phyloP scores from a whole-genome alignment of 2,797 vertebrate species.

The Phaenicophaeus curvirostris region DNA sequence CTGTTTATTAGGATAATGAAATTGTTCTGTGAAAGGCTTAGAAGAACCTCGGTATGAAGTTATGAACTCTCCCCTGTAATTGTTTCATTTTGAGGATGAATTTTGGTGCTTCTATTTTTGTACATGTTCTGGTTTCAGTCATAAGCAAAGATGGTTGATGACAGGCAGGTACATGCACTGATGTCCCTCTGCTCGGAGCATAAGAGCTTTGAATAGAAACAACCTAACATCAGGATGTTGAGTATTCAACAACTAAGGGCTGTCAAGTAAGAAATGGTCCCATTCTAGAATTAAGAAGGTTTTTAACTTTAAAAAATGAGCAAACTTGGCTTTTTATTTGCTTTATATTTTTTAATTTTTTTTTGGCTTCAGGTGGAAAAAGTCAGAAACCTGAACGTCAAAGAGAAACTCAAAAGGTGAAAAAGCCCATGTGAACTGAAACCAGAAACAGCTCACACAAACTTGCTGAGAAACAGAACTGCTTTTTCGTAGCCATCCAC shows the following conservation, averaged over 20 bases:
- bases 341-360: neutral
- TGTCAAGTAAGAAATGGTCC: neutral
- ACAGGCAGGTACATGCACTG: neutral
- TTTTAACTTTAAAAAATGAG: neutral
- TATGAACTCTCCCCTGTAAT: neutral
- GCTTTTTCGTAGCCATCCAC: constrained; percentile 7
- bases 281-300: neutral
- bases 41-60: neutral
- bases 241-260: neutral
- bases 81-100: constrained; percentile 26
- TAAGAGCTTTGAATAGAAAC: neutral
- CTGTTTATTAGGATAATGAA: neutral
- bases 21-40: neutral
- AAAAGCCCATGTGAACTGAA: constrained; percentile 71
- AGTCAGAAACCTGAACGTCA: constrained; percentile 65
- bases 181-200: neutral
- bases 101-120: constrained; percentile 36
- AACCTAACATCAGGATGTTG: neutral
- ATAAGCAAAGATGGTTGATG: neutral
- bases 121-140: neutral
- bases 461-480: constrained; percentile 64
- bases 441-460: constrained; percentile 72
- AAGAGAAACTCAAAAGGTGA: constrained; percentile 69
- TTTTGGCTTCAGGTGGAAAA: constrained; percentile 49
- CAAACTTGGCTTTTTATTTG: neutral